These are phyloP conservation scores for Drosophila pachea DNA, from an alignment of 1,140 invertebrate genomes.

Conservation along the genomic window DNA sequence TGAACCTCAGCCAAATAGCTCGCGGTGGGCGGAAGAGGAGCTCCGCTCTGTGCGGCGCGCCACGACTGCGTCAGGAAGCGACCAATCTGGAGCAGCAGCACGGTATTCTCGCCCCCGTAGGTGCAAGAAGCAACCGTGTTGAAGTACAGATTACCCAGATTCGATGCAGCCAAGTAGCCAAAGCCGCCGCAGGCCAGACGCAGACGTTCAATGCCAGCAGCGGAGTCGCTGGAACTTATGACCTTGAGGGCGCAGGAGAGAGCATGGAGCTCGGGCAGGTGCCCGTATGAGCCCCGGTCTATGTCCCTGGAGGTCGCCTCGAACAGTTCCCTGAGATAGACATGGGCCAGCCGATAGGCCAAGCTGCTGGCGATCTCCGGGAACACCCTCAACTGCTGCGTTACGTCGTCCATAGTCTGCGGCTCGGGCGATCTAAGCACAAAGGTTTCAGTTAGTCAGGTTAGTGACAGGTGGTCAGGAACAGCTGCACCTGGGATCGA, in stretches of 20 bases:
- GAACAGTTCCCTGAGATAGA: conserved; percentile 89
- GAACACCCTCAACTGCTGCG: conserved; percentile 96
- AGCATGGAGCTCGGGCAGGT: conserved; percentile 92
- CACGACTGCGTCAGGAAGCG: conserved; percentile 88
- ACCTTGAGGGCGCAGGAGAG: conserved; percentile 94
- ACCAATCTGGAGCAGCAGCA: conserved; percentile 92
- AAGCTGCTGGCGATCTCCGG: conserved; percentile 89
- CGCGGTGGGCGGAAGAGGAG: conserved; percentile 83
- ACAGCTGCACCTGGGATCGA: conserved; percentile 84
- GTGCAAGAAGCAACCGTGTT: conserved; percentile 90
- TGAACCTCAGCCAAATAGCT: conserved; percentile 81
- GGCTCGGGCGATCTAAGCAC: conserved; percentile 83
- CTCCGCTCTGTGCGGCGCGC: conserved; percentile 81
- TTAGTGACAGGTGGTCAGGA: neutral
- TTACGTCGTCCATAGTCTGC: conserved; percentile 95
- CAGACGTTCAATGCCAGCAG: conserved; percentile 86
- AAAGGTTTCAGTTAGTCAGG: neutral
- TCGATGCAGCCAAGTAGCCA: conserved; percentile 93
- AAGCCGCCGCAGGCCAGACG: conserved; percentile 95
- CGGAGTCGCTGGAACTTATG: conserved; percentile 85
- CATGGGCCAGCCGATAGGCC: conserved; percentile 86
- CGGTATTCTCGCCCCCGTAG: conserved; percentile 97
- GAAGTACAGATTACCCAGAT: conserved; percentile 89
- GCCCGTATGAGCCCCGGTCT: conserved; percentile 86
- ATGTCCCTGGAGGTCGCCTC: conserved; percentile 87